Evolutionary conservation across 2,113 vertebrate species (phyloP), one percentile per base, ranked within the genome.

Genomic region (Mustela lutreola): DNA sequence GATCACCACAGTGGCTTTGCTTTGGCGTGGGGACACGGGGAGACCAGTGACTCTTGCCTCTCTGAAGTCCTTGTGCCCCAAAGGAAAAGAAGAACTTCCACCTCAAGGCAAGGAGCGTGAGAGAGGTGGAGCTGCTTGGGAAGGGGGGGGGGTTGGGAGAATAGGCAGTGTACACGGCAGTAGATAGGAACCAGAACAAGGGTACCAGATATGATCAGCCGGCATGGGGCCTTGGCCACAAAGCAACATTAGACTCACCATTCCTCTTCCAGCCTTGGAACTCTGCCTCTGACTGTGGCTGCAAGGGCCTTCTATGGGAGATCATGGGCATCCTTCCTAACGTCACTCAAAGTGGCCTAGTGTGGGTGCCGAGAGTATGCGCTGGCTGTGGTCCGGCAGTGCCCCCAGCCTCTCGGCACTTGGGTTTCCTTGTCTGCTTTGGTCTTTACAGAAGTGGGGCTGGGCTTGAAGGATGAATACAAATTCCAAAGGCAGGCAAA

Each of bases 61-160:
- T 73, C 65, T 81, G 75, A 50, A 63, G 7, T 53, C 33, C 56
- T 96, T 53, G 19, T 89, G 76, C 78, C 63, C 73, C 48, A 80
- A 24, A 94, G 31, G 50, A 96, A 65, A 50, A 58, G 87, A 73
- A 86, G 79, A 78, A 58, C 56, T 2, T 75, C 63, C 21, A 4
- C 16, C 4, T 53, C 0, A 1, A 73, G 56, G 39, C 65, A 67
- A 84, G 60, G 50, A 95, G 11, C 26, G 31, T 45, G 26, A 33
- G 39, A n/a, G 82, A 83, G 19, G 36, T 36, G 83, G 15, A 33
- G 28, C 11, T 42, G 36, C 45, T 53, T 50, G 42, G 56, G 6
- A 14, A 63, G n/a, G 65, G 33, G n/a, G 65, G 33, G 28, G 65
- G 33, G 28, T 16, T 56, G 78, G 56, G 62, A 56, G 36, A 7